A percentile compares a stretch with the other conserved stretches of the same genome.
These are phyloP conservation scores for Beris morrisii DNA, from an alignment of 2,888 invertebrate species.

Conservation along the genomic window DNA sequence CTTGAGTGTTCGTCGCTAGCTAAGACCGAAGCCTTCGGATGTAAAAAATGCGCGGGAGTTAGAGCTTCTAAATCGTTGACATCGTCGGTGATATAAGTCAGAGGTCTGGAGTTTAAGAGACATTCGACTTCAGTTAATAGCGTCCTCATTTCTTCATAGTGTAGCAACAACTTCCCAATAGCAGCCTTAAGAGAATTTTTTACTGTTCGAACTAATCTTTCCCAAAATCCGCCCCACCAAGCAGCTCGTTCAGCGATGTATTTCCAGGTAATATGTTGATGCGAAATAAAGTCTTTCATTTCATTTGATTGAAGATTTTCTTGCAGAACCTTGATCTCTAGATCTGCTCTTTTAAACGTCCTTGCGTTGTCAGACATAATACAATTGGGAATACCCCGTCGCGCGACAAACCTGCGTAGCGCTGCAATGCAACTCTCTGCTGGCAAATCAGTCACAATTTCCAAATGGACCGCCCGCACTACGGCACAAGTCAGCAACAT, in stretches of 20 bases:
- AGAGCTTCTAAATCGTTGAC: constrained; percentile 18
- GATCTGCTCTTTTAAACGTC: constrained; percentile 22
- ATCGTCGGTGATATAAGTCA: constrained; percentile 25
- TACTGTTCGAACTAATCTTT: constrained; percentile 23
- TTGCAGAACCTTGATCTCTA: background rate
- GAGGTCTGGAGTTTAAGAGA: constrained; percentile 18
- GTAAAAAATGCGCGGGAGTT: constrained; percentile 19
- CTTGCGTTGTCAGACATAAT: constrained; percentile 24
- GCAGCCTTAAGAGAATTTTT: constrained; percentile 22
- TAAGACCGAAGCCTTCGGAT: too few relatives aligned
- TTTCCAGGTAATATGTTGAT: constrained; percentile 6
- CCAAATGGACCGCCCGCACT: constrained; percentile 23
- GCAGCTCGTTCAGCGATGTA: constrained; percentile 29
- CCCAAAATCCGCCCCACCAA: constrained; percentile 33
- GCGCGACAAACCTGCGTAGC: constrained; percentile 22
- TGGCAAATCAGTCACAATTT: constrained; percentile 15
- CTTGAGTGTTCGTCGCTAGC: too few relatives aligned
- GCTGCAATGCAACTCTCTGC: constrained; percentile 22
- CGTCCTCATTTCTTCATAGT: constrained; percentile 17
- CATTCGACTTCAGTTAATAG: constrained; percentile 17
- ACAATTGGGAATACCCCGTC: constrained; percentile 28
- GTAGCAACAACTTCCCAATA: constrained; percentile 9
- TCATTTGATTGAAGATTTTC: background rate
- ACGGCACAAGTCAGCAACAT: constrained; percentile 22
- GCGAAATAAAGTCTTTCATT: constrained; percentile 23